Base-by-base conservation (phyloP, 2,113 vertebrate species). In the Cichladusa arquata region DNA sequence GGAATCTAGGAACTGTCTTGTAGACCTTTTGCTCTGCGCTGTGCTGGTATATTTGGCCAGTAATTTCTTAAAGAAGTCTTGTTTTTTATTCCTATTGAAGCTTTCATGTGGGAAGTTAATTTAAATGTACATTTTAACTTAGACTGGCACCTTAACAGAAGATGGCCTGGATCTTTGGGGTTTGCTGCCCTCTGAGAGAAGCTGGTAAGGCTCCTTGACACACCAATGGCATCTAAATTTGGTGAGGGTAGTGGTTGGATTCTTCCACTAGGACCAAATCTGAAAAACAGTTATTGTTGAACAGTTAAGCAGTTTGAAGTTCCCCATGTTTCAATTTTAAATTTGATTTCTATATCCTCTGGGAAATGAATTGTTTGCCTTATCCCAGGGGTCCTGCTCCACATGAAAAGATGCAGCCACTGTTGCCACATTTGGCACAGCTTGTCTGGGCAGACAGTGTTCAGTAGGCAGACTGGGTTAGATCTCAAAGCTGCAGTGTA, bases 71-170 rank as follows among this genome's bases (percentile, higher is more conserved):
- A 87, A 92, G 40, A 60, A 40, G 48, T 50, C 9, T 74, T 76
- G 11, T 25, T 50, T 87, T 90, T 31, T 42, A 67, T 91, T 96
- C 14, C 2, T 57, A 11, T 19, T 47, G 31, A 34, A 47, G 25
- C 9, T 60, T 2, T 91, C 36, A 33, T 38, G 15, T 80, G 44
- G 24, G 78, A 95, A 84, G 45, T 95, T 93, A 96, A 92, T 95
- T 47, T 14, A n/a, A 96, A 76, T 62, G 19, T 87, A 65, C 54
- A 19, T 96, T 97, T 97, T 91, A 92, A 96, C 88, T 72, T 95
- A 98, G 98, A 98, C 98, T 88, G 98, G 98, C 72, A 98, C 98
- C 85, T 97, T 98, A 88, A 98, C 98, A 29, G 98, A 97, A 84
- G 98, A 98, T 51, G 98, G 98, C 67, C 91, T 98, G 97, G 98